phyloP scores from a whole-genome alignment of 2,797 vertebrate genomes.

The Coreius guichenoti region DNA sequence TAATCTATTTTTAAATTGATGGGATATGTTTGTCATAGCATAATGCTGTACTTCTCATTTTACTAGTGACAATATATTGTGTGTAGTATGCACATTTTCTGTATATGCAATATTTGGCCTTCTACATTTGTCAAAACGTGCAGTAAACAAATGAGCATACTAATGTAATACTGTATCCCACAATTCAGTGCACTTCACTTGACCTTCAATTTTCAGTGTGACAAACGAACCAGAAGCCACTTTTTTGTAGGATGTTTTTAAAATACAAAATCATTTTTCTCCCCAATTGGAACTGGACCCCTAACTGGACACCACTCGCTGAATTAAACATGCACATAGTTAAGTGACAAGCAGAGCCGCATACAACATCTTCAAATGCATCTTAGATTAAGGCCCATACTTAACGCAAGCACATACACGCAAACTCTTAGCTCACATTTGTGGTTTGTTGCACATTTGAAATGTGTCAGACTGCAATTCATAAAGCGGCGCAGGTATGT shows the following conservation, averaged over 20 bases:
- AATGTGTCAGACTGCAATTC: not conserved
- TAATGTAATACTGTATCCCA: not conserved
- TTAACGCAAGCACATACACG: not conserved
- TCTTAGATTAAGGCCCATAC: not conserved
- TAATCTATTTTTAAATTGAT: not conserved
- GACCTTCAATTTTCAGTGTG: not conserved
- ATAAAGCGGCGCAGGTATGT: not conserved
- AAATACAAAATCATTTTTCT: not conserved
- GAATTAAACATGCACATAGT: not conserved
- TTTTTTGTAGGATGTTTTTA: not conserved
- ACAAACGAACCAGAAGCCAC: not conserved
- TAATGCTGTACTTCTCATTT: not conserved
- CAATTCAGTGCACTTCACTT: slow-evolving; percentile 2
- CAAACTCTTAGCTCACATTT: not conserved
- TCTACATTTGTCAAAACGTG: not conserved
- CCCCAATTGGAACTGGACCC: too few species aligned
- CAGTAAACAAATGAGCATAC: not conserved
- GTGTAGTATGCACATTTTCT: not conserved
- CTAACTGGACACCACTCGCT: not conserved
- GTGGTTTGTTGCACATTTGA: not conserved
- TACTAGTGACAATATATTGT: too few species aligned
- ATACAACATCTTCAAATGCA: not conserved
- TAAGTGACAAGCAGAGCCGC: not conserved
- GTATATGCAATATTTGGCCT: not conserved
- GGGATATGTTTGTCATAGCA: not conserved